Conservation (phyloP, 1,140 invertebrate species). For the Tachypleus tridentatus region DNA sequence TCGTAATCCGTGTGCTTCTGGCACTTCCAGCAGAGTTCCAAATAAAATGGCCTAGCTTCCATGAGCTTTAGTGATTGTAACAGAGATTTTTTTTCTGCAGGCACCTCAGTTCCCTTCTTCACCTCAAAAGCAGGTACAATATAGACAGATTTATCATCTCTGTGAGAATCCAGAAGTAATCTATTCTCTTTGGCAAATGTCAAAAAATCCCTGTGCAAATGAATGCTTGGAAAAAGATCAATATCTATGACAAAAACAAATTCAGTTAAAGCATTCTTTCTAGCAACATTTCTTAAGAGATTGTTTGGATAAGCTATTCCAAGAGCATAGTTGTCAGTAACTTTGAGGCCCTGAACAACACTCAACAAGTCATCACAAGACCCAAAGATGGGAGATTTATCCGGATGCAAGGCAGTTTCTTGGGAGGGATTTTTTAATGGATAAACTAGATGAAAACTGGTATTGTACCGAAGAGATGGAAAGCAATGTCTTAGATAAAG, state of each 20-base stretch:
- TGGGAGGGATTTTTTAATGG: slow-evolving; percentile 28
- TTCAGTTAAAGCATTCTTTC: slow-evolving; percentile 35
- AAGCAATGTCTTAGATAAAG: slow-evolving; percentile 36
- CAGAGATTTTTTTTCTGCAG: slow-evolving; percentile 38
- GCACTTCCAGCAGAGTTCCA: slow-evolving; percentile 45
- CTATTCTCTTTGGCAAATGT: slow-evolving; percentile 29
- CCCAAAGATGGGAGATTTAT: slow-evolving; percentile 7
- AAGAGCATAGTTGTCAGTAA: slow-evolving; percentile 32
- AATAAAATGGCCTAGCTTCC: slow-evolving; percentile 43
- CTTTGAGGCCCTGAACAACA: slow-evolving; percentile 4
- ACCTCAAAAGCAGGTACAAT: slow-evolving; percentile 48
- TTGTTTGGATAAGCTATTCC: slow-evolving; percentile 43
- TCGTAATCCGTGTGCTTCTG: slow-evolving; percentile 46
- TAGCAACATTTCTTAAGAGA: slow-evolving; percentile 44
- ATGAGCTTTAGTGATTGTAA: slow-evolving; percentile 32
- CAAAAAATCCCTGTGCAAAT: slow-evolving; percentile 35
- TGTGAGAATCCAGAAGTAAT: slow-evolving; percentile 22
- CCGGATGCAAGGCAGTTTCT: neutral
- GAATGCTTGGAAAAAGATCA: slow-evolving; percentile 42
- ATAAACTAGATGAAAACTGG: slow-evolving; percentile 42
- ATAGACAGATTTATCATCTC: slow-evolving; percentile 39
- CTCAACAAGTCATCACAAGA: slow-evolving; percentile 15
- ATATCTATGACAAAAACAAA: slow-evolving; percentile 46
- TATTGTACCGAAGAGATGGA: slow-evolving; percentile 32
- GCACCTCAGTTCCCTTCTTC: slow-evolving; percentile 29